Evolutionary conservation across 1,140 invertebrate genomes (phyloP), one percentile per base, ranked within the genome.

Genomic region (Mesaphorura yosii): DNA sequence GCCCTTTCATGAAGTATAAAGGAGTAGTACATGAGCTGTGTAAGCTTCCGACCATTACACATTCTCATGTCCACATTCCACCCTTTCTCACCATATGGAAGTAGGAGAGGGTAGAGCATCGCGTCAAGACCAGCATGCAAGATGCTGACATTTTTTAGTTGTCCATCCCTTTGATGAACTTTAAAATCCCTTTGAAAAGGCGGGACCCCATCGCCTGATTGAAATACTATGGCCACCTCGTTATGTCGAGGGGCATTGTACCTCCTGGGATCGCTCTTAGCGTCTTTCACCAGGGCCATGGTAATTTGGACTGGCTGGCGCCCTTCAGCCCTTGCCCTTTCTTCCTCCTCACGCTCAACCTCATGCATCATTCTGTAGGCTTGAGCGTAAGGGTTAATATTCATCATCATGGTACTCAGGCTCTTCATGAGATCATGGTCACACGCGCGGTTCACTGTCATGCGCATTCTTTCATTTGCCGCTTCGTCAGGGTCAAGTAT

Each of bases 1-100:
- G 50, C 34, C 20, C 51, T 37, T 19, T 47, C 52, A 17, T 41
- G 39, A 2, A 50, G 39, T 4, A n/a, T 15, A 31, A 39, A 57
- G 7, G 34, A 17, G 49, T 55, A 63, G 44, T 40, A 53, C 27
- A 45, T 45, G 14, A 48, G 15, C 27, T 44, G 49, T 17, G 44
- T 25, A 0, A 48, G 48, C 12, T 45, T 37, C 46, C 26, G 10
- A 15, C 23, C 15, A 51, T 47, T n/a, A 19, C 4, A 41, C 26
- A 37, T 23, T 14, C 7, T 25, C 2, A 34, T 38, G 27, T 44
- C 27, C 3, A 27, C n/a, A 20, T 20, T n/a, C 42, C 53, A 69
- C 54, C 65, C 65, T 64, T 68, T 59, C 48, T 70, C 64, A 53
- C 69, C 68, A 59, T 68, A 55, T 51, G 66, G 69, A 64, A 69